A percentile compares a stretch with the other conserved stretches of the same genome.
These are phyloP conservation scores for Azorinus chamasolen DNA, from an alignment of 2,888 invertebrate genomes.

Conservation along the genomic window DNA sequence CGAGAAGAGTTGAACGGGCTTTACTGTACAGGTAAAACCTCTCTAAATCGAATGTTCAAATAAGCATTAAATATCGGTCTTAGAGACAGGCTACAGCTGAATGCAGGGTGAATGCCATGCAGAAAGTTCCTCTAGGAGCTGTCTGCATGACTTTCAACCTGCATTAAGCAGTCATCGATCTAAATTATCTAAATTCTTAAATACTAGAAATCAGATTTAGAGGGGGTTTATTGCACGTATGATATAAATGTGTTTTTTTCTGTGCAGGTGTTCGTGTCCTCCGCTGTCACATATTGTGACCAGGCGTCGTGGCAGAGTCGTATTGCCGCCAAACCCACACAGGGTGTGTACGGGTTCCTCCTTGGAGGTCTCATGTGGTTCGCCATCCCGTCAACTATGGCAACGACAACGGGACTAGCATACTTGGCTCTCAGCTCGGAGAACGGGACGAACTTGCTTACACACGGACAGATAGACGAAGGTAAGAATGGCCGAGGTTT, in stretches of 20 bases:
- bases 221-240: no score
- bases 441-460: constrained; percentile 77
- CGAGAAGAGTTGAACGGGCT: no score
- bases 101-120: no score
- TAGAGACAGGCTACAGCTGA: no score
- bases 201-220: no score
- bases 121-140: no score
- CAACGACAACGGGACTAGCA: constrained; percentile 85
- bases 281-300: constrained; percentile 84
- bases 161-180: no score
- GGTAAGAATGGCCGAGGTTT: constrained; percentile 58
- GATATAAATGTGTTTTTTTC: neutral
- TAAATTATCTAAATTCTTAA: no score
- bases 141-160: no score
- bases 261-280: constrained; percentile 81
- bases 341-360: constrained; percentile 86
- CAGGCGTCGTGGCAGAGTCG: constrained; percentile 86
- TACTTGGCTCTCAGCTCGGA: constrained; percentile 83
- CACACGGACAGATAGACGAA: constrained; percentile 78
- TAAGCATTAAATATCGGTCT: no score
- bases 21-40: no score
- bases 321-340: constrained; percentile 85
- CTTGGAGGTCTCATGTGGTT: constrained; percentile 86
- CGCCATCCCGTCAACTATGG: constrained; percentile 85
- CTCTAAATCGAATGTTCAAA: no score